phyloP scores from a whole-genome alignment of 2,113 vertebrate species.

The Paedocypris sp. region DNA sequence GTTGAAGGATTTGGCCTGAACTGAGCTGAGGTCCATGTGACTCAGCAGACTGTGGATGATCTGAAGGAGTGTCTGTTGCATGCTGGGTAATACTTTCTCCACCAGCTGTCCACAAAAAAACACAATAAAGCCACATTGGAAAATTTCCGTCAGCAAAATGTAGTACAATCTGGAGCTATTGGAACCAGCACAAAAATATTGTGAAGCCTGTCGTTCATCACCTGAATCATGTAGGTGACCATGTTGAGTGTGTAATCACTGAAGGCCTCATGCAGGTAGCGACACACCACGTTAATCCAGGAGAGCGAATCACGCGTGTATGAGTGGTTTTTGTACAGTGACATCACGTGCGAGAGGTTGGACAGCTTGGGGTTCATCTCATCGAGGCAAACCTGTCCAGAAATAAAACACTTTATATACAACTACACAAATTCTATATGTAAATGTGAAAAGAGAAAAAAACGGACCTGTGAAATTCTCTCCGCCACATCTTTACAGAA shows the following conservation, averaged over 20 bases:
- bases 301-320: conserved; percentile 90
- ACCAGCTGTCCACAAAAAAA: conserved; percentile 67
- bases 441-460: too few species aligned
- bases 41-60: conserved; percentile 94
- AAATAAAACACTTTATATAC: not conserved
- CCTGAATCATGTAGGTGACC: conserved; percentile 95
- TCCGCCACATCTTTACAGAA: conserved; percentile 95
- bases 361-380: conserved; percentile 94
- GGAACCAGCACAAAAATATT: too few species aligned
- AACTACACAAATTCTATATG: too few species aligned
- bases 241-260: conserved; percentile 84
- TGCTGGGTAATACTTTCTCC: conserved; percentile 89
- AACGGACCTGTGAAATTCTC: conserved; percentile 87
- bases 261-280: conserved; percentile 94
- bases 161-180: not conserved
- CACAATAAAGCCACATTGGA: not conserved
- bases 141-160: not conserved
- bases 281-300: conserved; percentile 94
- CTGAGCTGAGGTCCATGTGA: conserved; percentile 83
- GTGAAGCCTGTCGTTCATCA: too few species aligned
- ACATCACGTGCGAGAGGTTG: conserved; percentile 96
- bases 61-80: conserved; percentile 95
- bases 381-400: conserved; percentile 78
- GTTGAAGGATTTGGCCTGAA: conserved; percentile 90
- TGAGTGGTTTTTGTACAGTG: conserved; percentile 90